Percentiles rank a stretch among this genome's conserved stretches.
Conservation (phyloP, 2,113 vertebrate species). For the Struthio camelus region DNA sequence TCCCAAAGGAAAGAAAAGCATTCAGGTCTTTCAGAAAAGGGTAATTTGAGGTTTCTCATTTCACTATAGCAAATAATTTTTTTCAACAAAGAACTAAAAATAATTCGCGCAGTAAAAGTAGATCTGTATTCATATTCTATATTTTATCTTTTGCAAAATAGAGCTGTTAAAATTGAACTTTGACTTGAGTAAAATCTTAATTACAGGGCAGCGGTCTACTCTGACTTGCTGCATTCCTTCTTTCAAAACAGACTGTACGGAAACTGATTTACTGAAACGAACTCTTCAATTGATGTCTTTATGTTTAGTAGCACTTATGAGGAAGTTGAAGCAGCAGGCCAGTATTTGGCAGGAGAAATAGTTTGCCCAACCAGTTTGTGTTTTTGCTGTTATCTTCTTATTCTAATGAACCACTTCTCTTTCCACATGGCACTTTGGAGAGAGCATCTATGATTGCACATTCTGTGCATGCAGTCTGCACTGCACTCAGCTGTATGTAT, state of each 20-base stretch:
- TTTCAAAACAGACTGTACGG: background rate
- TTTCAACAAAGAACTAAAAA: background rate
- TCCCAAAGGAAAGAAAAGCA: background rate
- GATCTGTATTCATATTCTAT: background rate
- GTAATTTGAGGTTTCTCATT: background rate
- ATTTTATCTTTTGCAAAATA: slow-evolving; percentile 16
- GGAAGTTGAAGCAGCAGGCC: background rate
- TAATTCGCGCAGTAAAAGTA: background rate
- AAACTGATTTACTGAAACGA: background rate
- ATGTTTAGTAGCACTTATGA: background rate
- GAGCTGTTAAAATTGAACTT: slow-evolving; percentile 15
- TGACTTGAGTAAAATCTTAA: background rate
- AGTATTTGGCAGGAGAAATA: background rate
- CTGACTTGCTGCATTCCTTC: background rate
- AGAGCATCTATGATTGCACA: background rate
- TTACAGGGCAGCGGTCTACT: background rate
- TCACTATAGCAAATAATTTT: background rate
- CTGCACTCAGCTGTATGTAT: fast-evolving
- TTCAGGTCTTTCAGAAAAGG: background rate
- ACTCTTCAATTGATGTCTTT: background rate
- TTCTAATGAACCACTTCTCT: too few species aligned
- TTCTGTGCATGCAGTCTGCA: background rate
- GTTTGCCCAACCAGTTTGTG: too few species aligned
- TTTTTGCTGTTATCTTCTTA: background rate
- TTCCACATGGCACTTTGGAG: background rate